These are phyloP conservation scores for Andricus quercusramuli DNA, from an alignment of 2,888 invertebrate species.

Conservation along the genomic window DNA sequence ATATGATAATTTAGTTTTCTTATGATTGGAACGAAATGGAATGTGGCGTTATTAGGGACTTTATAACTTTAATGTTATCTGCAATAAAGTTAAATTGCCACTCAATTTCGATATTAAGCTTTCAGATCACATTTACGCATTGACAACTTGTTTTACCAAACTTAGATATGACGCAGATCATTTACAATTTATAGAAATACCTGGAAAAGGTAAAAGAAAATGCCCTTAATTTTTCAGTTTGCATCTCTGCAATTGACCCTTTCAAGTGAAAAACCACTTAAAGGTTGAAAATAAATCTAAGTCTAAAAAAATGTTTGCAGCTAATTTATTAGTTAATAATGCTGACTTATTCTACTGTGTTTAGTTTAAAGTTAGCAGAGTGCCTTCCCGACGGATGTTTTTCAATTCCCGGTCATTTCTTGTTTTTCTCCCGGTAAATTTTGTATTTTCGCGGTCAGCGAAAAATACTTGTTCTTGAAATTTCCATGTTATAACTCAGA, in stretches of 20 bases:
- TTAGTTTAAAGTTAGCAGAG: not conserved
- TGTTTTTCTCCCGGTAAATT: too few species aligned
- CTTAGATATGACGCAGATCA: not conserved
- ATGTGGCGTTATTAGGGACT: not conserved
- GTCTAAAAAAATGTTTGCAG: not conserved
- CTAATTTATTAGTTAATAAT: not conserved
- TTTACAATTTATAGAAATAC: not conserved
- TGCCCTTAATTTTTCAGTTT: too few species aligned
- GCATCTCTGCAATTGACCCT: too few species aligned
- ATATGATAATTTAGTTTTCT: too few species aligned
- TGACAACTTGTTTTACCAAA: slow-evolving; percentile 3
- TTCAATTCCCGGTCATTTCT: too few species aligned
- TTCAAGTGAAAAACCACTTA: too few species aligned
- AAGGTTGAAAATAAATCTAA: too few species aligned
- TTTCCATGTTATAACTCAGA: too few species aligned
- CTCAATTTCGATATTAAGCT: not conserved
- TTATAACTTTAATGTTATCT: not conserved
- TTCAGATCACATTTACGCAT: not conserved
- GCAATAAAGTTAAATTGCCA: not conserved
- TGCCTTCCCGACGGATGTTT: too few species aligned
- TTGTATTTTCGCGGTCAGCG: too few species aligned
- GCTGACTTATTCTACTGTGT: not conserved
- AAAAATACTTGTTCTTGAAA: too few species aligned
- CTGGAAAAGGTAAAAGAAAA: too few species aligned
- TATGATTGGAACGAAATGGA: not conserved